Conservation (phyloP, 2,797 vertebrate species). For the Neosilurus mollespiculum region DNA sequence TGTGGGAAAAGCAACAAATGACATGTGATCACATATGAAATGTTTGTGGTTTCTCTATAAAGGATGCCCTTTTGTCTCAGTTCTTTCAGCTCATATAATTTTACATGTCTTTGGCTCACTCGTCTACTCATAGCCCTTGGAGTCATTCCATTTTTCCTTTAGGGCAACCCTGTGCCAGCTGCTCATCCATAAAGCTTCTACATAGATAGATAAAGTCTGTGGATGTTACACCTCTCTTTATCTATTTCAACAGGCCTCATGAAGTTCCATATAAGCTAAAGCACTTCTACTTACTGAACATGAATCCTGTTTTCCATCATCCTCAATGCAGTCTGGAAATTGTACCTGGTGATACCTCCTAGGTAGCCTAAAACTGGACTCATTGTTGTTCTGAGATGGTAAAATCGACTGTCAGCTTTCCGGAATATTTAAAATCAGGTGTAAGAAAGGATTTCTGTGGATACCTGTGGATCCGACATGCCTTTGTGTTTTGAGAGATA, state of each 20-base stretch:
- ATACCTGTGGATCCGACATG: slow-evolving; percentile 3
- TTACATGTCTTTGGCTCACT: not conserved
- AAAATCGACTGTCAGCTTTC: not conserved
- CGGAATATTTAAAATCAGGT: slow-evolving; percentile 1
- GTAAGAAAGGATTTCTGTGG: not conserved
- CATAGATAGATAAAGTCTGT: not conserved
- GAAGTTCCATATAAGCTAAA: not conserved
- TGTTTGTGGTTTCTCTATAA: not conserved
- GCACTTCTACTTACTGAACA: not conserved
- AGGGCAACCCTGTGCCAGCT: not conserved
- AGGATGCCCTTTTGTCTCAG: too few species aligned
- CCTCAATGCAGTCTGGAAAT: not conserved
- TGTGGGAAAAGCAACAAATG: not conserved
- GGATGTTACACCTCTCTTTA: slow-evolving; percentile 5
- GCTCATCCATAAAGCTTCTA: slow-evolving; percentile 6
- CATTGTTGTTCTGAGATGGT: not conserved
- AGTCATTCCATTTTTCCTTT: not conserved
- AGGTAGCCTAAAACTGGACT: not conserved
- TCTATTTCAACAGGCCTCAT: not conserved
- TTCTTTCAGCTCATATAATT: not conserved
- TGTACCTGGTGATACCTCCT: not conserved
- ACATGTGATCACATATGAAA: not conserved
- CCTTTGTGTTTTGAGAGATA: not conserved
- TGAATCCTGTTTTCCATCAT: not conserved
- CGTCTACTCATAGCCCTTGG: not conserved